Conservation (phyloP, 2,888 invertebrate species). For the Hydrotaea cyrtoneurina region DNA sequence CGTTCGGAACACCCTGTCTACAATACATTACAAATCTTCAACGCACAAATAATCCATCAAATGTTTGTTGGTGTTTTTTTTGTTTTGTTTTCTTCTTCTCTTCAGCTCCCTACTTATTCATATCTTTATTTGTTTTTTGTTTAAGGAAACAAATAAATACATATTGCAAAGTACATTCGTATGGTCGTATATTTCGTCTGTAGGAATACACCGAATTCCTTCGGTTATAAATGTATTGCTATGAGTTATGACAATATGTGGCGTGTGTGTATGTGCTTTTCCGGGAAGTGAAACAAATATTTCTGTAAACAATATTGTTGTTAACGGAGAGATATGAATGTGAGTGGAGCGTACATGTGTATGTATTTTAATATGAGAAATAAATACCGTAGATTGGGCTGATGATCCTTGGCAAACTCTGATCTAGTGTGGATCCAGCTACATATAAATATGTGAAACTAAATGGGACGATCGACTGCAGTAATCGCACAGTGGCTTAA, state of each 20-base stretch:
- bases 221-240: conserved; percentile 19
- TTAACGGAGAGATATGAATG: conserved; percentile 3
- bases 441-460: too few species aligned
- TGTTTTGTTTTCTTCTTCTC: too few species aligned
- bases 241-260: neutral
- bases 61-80: neutral
- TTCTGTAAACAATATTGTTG: conserved; percentile 25
- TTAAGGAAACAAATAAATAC: neutral
- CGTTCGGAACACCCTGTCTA: neutral
- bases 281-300: neutral
- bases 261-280: conserved; percentile 3
- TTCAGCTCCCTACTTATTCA: neutral
- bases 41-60: conserved; percentile 2
- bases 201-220: neutral
- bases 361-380: neutral
- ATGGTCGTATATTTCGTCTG: neutral
- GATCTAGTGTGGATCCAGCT: too few species aligned
- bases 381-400: too few species aligned
- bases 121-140: neutral
- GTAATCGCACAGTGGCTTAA: too few species aligned
- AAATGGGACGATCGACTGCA: too few species aligned
- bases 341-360: neutral
- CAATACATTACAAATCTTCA: neutral
- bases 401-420: too few species aligned
- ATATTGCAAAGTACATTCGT: neutral